Conservation (phyloP, 2,797 vertebrate genomes). For the Antrozous pallidus region DNA sequence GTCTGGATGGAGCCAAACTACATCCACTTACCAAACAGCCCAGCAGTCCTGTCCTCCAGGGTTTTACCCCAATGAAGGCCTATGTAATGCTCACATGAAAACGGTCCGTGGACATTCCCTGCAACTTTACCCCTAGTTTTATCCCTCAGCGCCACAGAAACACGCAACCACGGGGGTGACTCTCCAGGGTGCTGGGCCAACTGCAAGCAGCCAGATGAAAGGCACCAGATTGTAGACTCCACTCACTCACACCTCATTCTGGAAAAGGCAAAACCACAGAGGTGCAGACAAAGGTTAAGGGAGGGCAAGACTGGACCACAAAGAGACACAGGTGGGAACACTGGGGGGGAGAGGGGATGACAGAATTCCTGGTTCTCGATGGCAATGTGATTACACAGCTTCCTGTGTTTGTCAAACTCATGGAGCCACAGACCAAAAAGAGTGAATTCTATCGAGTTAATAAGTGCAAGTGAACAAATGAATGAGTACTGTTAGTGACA, state of each 20-base stretch:
- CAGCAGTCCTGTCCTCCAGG: background rate
- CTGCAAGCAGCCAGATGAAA: background rate
- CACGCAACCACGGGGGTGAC: too few relatives aligned
- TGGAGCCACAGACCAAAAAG: background rate
- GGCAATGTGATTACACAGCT: background rate
- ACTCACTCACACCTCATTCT: background rate
- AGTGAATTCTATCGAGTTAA: background rate
- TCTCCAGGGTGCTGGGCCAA: background rate
- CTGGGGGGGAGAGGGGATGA: fast-evolving
- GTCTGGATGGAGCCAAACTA: background rate
- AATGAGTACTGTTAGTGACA: background rate
- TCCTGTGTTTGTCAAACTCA: background rate
- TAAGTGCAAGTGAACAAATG: background rate
- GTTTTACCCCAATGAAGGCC: background rate
- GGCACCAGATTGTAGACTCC: background rate
- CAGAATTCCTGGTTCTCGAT: background rate
- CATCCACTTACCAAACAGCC: too few relatives aligned
- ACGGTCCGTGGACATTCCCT: background rate
- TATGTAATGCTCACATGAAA: background rate
- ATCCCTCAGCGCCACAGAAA: background rate
- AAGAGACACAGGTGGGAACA: background rate
- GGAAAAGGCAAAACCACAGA: background rate
- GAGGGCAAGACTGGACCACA: background rate
- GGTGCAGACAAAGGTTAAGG: background rate
- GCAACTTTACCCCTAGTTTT: background rate